phyloP scores from a whole-genome alignment of 2,888 invertebrate genomes.

The Ypsolopha scabrella region DNA sequence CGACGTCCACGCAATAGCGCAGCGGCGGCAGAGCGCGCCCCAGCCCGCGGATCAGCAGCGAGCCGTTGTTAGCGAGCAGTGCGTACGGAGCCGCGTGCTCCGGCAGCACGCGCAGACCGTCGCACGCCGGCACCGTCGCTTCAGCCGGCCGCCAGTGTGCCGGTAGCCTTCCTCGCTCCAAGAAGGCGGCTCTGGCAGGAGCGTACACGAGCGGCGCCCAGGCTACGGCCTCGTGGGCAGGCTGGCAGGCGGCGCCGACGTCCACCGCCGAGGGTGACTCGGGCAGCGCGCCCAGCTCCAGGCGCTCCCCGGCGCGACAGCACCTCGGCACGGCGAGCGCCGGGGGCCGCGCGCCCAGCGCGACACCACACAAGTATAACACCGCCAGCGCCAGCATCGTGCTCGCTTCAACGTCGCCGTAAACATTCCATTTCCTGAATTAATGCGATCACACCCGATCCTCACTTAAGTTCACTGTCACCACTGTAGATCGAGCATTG shows the following conservation, averaged over 20 bases:
- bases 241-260: conserved; percentile 25
- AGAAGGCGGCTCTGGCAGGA: conserved; percentile 43
- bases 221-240: conserved; percentile 22
- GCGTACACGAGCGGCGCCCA: conserved; percentile 74
- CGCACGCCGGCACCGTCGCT: conserved; percentile 43
- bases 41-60: conserved; percentile 65
- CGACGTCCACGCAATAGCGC: conserved; percentile 78
- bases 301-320: conserved; percentile 62
- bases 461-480: too few relatives aligned
- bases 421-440: too few relatives aligned
- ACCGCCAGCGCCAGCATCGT: conserved; percentile 30
- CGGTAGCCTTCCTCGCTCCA: conserved; percentile 50
- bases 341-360: conserved; percentile 20
- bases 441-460: too few relatives aligned
- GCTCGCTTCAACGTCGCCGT: conserved; percentile 7
- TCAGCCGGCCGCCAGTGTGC: conserved; percentile 54
- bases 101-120: conserved; percentile 34
- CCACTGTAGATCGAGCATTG: too few relatives aligned
- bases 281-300: conserved; percentile 42
- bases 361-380: conserved; percentile 21
- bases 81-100: conserved; percentile 56
- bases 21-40: conserved; percentile 56
- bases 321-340: conserved; percentile 60
- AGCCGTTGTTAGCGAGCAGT: conserved; percentile 76
- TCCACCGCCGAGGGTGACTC: conserved; percentile 8